phyloP scores from a whole-genome alignment of 2,797 vertebrate genomes.

The Rhincodon typus region DNA sequence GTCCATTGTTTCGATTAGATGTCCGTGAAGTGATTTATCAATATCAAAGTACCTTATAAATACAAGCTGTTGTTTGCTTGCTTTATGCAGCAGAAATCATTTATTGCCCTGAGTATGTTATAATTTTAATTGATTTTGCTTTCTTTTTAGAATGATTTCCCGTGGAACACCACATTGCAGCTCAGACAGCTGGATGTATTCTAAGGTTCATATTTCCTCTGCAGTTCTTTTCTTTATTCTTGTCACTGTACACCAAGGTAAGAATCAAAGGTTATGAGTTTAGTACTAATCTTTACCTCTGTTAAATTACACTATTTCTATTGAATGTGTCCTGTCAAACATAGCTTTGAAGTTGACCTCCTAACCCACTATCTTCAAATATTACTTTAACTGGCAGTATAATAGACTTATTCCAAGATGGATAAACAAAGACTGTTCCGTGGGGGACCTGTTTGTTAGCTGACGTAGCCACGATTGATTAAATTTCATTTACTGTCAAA shows the following conservation, averaged over 20 bases:
- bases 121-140: slow-evolving; percentile 6
- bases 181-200: background rate
- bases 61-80: background rate
- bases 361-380: background rate
- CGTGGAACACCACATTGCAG: background rate
- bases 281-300: background rate
- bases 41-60: background rate
- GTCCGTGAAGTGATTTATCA: background rate
- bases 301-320: background rate
- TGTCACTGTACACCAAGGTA: background rate
- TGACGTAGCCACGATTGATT: too few relatives aligned
- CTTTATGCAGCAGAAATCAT: background rate
- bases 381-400: background rate
- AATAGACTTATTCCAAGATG: background rate
- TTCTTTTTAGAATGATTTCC: slow-evolving; percentile 19
- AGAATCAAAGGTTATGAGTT: background rate
- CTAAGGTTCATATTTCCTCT: background rate
- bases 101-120: background rate
- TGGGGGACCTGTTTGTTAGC: background rate
- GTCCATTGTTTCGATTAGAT: background rate
- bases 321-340: background rate
- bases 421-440: background rate
- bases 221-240: background rate
- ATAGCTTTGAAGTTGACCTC: background rate
- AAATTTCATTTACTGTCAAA: background rate